Evolutionary conservation across 2,797 vertebrate species (phyloP), one percentile per base, ranked within the genome.

Genomic region (Aeoliscus strigatus): DNA sequence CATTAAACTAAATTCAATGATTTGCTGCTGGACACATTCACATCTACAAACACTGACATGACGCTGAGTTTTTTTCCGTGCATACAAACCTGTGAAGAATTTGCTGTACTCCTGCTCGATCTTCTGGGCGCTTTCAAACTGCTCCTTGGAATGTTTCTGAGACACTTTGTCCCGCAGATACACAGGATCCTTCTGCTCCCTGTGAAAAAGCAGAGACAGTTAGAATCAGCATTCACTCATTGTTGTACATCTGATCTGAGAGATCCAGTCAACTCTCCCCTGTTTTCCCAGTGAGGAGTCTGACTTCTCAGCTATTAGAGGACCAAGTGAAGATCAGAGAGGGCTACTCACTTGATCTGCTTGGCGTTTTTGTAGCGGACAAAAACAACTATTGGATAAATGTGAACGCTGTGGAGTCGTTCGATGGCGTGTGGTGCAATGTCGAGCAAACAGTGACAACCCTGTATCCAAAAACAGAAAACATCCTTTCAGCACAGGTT

Each of bases 91-190:
- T 95, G 96, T 99, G 72, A 99, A 99, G 86, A 92, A 99, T 73
- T 93, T 92, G 89, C 92, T 93, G 64, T 96, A 99, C 27, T 99
- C 95, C 69, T 96, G 94, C 61, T 99, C 94, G 14, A 91, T 91
- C 84, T 94, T 96, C 86, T 94, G 94, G 61, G 93, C 92, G 10
- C 86, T 90, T 80, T 98, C 94, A 87, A 92, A 97, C 59, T 97
- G 95, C 78, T 97, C 94, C 93, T 97, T 97, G 94, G 94, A 99
- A 96, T 97, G 93, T 89, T 96, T 96, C 80, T 98, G 94, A 59
- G 96, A 96, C 50, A 98, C 92, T 88, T 97, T 97, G 86, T 97
- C 94, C 78, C 91, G 88, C 80, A 97, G 86, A 89, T 94, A 97
- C 54, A 94, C 61, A 0, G 94, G 93, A 79, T 98, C 94, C 79